Evolutionary conservation across 1,140 invertebrate species (phyloP), one percentile per base, ranked within the genome.

Genomic region (Stenopsyche tienmushanensis): DNA sequence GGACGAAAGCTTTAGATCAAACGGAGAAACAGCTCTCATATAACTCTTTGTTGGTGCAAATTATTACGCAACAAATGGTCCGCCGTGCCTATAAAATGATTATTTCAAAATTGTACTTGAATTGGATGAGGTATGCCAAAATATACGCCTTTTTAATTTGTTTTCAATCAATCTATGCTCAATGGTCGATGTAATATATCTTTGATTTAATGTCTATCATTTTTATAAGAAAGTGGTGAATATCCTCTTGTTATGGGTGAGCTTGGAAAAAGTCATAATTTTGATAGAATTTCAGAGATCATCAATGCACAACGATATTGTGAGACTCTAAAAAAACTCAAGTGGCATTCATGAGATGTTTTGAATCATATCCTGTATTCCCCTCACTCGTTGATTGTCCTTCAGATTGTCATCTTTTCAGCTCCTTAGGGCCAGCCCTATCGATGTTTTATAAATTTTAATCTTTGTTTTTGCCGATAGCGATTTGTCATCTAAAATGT

Each of bases 211-310:
- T 24, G 5, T 17, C 5, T 50, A 7, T 20, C 20, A 24, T 50
- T 53, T 53, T 26, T 42, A n/a, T n/a, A 91, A 88, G 94, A 98
- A 86, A 96, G 92, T 82, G 96, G 95, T n/a, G 97, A 99, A 79
- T 99, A 99, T 82, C 97, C 97, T 10, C 80, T 99, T 1, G 97
- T 99, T 71, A 97, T 98, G 92, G 87, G 91, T 25, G 96, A 72
- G 90, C 92, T 49, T 99, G 94, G 94, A 98, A 98, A 77, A 98
- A 98, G 77, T 99, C n/a, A n/a, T n/a, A n/a, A n/a, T n/a, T n/a
- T n/a, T n/a, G n/a, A n/a, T n/a, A n/a, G n/a, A n/a, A n/a, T n/a
- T n/a, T n/a, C n/a, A n/a, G n/a, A n/a, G n/a, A n/a, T n/a, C n/a
- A n/a, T n/a, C n/a, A n/a, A n/a, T n/a, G n/a, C n/a, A n/a, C n/a